Base-by-base conservation (phyloP, 2,888 invertebrate species). In the Synanthedon myopaeformis region DNA sequence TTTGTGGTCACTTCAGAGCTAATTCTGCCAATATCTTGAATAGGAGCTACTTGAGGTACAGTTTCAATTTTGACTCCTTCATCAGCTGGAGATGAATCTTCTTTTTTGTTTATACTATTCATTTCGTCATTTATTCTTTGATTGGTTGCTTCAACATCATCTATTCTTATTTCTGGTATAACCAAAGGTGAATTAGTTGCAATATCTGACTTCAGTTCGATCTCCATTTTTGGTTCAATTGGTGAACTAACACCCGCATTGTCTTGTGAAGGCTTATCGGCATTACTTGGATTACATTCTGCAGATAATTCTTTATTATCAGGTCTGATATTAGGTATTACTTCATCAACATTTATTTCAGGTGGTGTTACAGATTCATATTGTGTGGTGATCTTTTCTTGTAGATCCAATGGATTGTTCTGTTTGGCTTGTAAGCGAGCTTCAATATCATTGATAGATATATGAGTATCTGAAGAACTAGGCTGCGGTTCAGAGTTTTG, bases 351-450 rank as follows among this genome's bases (percentile, higher is more conserved):
- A 70, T 75, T 78, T 50, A 70, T 58, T 62, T 81, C 80, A 52
- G 78, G 76, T 28, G 78, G 79, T 49, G 79, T 79, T 2, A 79
- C 77, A 53, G 76, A 76, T 59, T 80, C 81, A 70, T 78, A 76
- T 48, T 75, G 68, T 35, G 70, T 66, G 17, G 63, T 57, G 48
- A 59, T 61, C 66, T 82, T 82, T 4, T 79, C 77, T 58, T 75
- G 72, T 35, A 67, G 65, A 51, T 76, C 75, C 69, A 76, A 72
- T 42, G 75, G 59, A n/a, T 69, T 59, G n/a, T 74, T 74, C 64
- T 88, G 82, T 61, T 89, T 89, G 57, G 85, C 82, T 61, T 89
- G 87, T 42, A 86, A 65, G 48, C 81, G 69, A 51, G 75, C 81
- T 74, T 79, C 84, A 64, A 76, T 75, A 62, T 83, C 82, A 61